A percentile compares a stretch with the other conserved stretches of the same genome.
Evolutionary conservation across 2,113 vertebrate genomes (phyloP).

Genomic region (Clarias macrocephalus): DNA sequence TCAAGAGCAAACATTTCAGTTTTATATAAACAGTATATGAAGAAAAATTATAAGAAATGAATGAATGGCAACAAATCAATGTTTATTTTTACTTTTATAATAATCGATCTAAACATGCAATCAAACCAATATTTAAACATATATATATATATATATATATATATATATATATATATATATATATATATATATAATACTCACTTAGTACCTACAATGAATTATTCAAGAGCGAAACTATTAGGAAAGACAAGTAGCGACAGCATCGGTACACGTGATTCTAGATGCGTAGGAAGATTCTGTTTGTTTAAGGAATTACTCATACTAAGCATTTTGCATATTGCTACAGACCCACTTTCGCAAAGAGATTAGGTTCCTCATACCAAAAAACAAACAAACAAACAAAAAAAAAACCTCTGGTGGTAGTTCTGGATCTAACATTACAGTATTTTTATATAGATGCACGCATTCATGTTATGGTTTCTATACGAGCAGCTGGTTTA

Average conservation of each 20-base stretch:
- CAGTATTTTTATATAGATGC: background rate
- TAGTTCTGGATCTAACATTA: background rate
- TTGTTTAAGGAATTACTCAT: conserved; percentile 2
- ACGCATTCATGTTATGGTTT: background rate
- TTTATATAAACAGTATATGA: background rate
- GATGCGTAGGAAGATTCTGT: background rate
- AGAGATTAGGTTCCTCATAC: background rate
- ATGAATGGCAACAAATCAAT: background rate
- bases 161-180: too few species aligned
- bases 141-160: too few species aligned
- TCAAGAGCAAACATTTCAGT: background rate
- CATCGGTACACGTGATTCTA: too few species aligned
- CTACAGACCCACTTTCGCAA: background rate
- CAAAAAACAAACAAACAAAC: background rate
- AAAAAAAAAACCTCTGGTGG: background rate
- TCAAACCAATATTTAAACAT: too few species aligned
- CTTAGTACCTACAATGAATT: background rate
- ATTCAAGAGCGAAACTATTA: background rate
- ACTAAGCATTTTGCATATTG: background rate
- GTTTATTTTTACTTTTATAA: background rate
- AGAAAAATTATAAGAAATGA: background rate
- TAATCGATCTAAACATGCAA: too few species aligned
- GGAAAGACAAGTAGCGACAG: background rate
- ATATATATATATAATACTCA: too few species aligned
- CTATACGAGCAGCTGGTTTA: background rate